Evolutionary conservation across 2,888 invertebrate genomes (phyloP).

Genomic region (Eristalis arbustorum): DNA sequence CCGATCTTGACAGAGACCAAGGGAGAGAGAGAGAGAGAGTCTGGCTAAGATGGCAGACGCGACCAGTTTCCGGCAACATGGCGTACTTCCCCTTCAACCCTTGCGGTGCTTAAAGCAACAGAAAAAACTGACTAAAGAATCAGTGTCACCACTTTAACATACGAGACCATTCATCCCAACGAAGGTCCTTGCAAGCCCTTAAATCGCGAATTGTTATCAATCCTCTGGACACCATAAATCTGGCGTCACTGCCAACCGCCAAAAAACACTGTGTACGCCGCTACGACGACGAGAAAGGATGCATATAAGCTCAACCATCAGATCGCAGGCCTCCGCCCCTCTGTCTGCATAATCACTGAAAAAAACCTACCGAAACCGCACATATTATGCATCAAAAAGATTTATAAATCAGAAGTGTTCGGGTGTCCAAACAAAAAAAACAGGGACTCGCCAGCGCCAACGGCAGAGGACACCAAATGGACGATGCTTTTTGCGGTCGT

Average conservation of each 20-base stretch:
- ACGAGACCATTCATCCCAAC: neutral
- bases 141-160: neutral
- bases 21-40: neutral
- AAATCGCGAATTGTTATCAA: neutral
- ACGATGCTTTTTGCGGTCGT: neutral
- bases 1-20: neutral
- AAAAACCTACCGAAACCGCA: constrained; percentile 21
- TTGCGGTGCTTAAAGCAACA: too few species aligned
- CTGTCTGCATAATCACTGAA: constrained; percentile 18
- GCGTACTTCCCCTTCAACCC: too few species aligned
- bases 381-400: constrained; percentile 28
- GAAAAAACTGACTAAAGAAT: neutral
- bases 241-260: neutral
- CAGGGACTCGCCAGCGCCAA: neutral
- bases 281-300: neutral
- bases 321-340: neutral
- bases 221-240: neutral
- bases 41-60: neutral
- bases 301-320: neutral
- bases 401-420: constrained; percentile 49
- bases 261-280: neutral
- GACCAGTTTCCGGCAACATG: too few species aligned
- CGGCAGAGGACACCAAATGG: neutral
- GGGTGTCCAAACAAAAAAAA: neutral
- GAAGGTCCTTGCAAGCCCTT: neutral